A percentile compares a stretch with the other conserved stretches of the same genome.
phyloP scores from a whole-genome alignment of 2,113 vertebrate species.

The Parotia lawesii region DNA sequence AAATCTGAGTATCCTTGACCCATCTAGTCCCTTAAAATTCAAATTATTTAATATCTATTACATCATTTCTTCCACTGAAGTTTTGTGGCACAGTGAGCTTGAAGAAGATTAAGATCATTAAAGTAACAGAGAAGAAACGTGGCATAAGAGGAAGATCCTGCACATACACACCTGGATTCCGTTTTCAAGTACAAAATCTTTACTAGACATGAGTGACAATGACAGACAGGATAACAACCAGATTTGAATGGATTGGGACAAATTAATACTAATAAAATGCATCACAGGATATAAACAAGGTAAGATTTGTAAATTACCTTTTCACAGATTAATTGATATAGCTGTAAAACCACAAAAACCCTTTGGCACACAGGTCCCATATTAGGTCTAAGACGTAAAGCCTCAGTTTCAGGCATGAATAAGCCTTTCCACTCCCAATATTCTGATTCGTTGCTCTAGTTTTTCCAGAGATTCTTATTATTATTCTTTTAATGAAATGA shows the following conservation, averaged over 20 bases:
- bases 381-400: background rate
- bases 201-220: background rate
- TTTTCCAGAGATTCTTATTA: background rate
- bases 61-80: background rate
- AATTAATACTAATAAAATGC: background rate
- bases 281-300: background rate
- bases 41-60: background rate
- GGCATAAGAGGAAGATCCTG: background rate
- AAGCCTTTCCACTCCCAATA: background rate
- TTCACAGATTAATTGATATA: background rate
- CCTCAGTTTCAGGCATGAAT: background rate
- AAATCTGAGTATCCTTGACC: background rate
- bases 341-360: background rate
- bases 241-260: background rate
- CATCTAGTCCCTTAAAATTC: background rate
- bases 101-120: background rate
- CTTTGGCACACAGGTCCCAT: background rate
- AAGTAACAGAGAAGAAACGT: background rate
- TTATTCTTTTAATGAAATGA: background rate
- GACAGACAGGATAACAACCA: background rate
- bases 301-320: background rate
- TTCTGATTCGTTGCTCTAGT: background rate
- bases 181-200: background rate
- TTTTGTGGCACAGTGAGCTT: background rate
- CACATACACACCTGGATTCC: background rate